These are phyloP conservation scores for Numida meleagris DNA, from an alignment of 2,113 vertebrate species.

Conservation along the genomic window DNA sequence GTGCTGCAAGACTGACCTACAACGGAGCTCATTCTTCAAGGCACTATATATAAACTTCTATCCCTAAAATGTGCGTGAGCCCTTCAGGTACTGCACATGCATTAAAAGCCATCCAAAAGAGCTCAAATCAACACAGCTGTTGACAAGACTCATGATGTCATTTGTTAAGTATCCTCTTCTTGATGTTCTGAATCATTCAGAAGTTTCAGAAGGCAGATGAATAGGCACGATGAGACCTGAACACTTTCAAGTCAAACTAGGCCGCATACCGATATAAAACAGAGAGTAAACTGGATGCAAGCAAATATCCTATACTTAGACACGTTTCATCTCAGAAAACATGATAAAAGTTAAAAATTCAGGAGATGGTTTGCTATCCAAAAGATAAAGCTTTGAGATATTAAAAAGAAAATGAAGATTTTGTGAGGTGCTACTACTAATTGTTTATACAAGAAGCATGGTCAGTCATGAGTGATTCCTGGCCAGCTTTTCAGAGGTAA, in stretches of 20 bases:
- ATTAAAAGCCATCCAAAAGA: neutral
- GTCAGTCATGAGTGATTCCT: neutral
- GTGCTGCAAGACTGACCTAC: neutral
- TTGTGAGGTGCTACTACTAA: neutral
- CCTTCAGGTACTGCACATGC: neutral
- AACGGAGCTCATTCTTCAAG: neutral
- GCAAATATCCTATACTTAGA: neutral
- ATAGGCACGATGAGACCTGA: neutral
- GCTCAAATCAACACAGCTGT: neutral
- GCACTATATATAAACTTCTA: neutral
- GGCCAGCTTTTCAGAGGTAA: neutral
- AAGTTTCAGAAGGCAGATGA: neutral
- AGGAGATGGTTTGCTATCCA: neutral
- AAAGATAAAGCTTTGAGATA: neutral
- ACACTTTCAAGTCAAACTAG: neutral
- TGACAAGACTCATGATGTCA: neutral
- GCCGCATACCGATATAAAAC: neutral
- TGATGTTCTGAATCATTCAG: neutral
- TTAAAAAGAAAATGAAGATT: neutral
- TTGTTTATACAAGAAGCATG: neutral
- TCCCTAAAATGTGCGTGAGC: neutral
- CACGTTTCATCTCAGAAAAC: neutral
- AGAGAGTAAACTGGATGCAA: neutral
- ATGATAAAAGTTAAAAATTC: neutral
- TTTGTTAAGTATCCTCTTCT: neutral